A percentile compares a stretch with the other conserved stretches of the same genome.
These are phyloP conservation scores for Oreochromis tanganicae DNA, from an alignment of 2,113 vertebrate species.

Conservation along the genomic window DNA sequence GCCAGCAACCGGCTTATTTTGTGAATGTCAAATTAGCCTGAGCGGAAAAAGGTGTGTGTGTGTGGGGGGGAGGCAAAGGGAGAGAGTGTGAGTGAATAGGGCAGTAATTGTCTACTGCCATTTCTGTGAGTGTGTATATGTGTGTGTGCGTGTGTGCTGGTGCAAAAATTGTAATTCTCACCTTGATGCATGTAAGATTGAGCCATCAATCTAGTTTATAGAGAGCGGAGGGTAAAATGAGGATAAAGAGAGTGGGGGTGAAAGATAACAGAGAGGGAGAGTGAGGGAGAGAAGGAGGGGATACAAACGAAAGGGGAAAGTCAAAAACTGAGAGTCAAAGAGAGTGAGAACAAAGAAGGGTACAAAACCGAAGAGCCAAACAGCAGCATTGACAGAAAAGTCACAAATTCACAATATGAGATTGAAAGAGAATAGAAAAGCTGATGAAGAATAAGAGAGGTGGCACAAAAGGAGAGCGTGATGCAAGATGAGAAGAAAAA, in stretches of 20 bases:
- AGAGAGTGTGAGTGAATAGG: not conserved
- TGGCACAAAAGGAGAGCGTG: not conserved
- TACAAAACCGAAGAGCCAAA: not conserved
- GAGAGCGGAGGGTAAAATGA: constrained; percentile 37
- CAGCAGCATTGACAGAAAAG: not conserved
- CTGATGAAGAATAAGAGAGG: not conserved
- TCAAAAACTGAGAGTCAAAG: not conserved
- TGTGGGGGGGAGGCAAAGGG: not conserved
- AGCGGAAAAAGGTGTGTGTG: not conserved
- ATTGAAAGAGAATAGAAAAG: not conserved
- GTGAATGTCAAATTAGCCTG: not conserved
- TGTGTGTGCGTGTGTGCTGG: not conserved
- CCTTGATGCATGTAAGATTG: constrained; percentile 55
- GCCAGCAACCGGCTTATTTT: not conserved
- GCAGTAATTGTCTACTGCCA: constrained; percentile 5
- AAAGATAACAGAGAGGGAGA: constrained; percentile 28
- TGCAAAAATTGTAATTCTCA: constrained; percentile 58
- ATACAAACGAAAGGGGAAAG: not conserved
- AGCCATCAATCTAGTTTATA: constrained; percentile 63
- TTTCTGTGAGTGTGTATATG: not conserved
- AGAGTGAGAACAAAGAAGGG: not conserved
- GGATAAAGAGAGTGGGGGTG: constrained; percentile 32
- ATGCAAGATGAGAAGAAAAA: not conserved
- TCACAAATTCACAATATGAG: not conserved
- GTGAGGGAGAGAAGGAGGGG: not conserved